Conservation (phyloP, 2,797 vertebrate species). For the Acanthopagrus latus region DNA sequence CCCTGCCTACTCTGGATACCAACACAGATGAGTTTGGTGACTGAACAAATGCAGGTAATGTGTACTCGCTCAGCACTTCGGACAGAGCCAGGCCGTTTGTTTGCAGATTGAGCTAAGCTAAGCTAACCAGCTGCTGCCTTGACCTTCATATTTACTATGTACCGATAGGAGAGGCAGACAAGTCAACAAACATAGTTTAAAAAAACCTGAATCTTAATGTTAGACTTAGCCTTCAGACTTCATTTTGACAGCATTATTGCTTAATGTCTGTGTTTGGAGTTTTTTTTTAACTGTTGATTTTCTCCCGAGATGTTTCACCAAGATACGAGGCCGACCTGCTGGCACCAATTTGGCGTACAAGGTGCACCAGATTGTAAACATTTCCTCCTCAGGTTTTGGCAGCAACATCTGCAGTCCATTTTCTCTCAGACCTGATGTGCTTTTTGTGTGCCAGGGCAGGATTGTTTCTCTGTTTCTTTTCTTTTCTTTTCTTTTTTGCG, state of each 20-base stretch:
- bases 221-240: constrained; percentile 1
- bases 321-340: constrained; percentile 37
- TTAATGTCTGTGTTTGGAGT: background rate
- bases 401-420: constrained; percentile 76
- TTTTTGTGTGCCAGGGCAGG: constrained; percentile 68
- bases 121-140: background rate
- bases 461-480: constrained; percentile 43
- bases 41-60: too few relatives aligned
- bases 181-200: background rate
- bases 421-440: constrained; percentile 71
- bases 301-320: constrained; percentile 18
- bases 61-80: too few relatives aligned
- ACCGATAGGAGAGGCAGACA: background rate
- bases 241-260: background rate
- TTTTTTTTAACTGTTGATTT: constrained; percentile 3
- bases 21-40: too few relatives aligned
- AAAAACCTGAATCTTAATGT: background rate
- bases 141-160: background rate
- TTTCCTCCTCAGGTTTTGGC: constrained; percentile 68
- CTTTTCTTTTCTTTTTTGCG: constrained; percentile 6
- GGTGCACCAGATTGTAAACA: constrained; percentile 73
- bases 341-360: constrained; percentile 66
- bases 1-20: too few relatives aligned
- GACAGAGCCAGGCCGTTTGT: background rate
- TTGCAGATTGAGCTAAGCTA: constrained; percentile 21